These are phyloP conservation scores for Indicator maculatus DNA, from an alignment of 2,113 vertebrate genomes.

Conservation along the genomic window DNA sequence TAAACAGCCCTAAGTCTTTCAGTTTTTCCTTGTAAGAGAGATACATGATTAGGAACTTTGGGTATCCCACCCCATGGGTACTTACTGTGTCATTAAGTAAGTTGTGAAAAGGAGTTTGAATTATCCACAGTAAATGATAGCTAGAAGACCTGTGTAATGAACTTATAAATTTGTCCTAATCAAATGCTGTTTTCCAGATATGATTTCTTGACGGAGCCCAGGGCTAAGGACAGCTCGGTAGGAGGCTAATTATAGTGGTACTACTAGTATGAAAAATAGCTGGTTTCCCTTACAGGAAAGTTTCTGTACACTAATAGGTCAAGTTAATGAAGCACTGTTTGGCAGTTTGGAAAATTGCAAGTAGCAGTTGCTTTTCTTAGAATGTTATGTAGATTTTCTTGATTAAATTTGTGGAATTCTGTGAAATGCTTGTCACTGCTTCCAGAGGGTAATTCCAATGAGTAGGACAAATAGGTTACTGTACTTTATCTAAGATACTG, in stretches of 20 bases:
- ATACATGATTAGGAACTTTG: background rate
- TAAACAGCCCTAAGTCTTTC: too few species aligned
- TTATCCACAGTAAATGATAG: constrained; percentile 1
- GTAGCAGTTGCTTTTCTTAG: background rate
- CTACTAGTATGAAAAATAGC: constrained; percentile 23
- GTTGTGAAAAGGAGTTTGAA: background rate
- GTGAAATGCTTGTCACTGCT: background rate
- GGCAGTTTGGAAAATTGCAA: background rate
- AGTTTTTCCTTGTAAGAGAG: too few species aligned
- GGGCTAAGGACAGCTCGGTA: background rate
- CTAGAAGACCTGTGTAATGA: background rate
- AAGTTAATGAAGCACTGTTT: constrained; percentile 2
- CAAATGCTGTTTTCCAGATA: constrained; percentile 29
- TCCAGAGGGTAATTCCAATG: background rate
- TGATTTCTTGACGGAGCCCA: constrained; percentile 6
- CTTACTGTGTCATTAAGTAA: constrained; percentile 20
- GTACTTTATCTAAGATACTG: background rate
- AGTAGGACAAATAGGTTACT: background rate
- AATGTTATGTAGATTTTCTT: background rate
- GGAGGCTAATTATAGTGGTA: constrained; percentile 9
- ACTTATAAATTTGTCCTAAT: constrained; percentile 39
- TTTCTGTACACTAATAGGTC: constrained; percentile 16
- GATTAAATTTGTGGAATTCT: constrained; percentile 1
- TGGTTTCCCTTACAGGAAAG: constrained; percentile 18
- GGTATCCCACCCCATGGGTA: background rate